Conservation (phyloP, 2,797 vertebrate genomes). For the Anisognathus igniventris region DNA sequence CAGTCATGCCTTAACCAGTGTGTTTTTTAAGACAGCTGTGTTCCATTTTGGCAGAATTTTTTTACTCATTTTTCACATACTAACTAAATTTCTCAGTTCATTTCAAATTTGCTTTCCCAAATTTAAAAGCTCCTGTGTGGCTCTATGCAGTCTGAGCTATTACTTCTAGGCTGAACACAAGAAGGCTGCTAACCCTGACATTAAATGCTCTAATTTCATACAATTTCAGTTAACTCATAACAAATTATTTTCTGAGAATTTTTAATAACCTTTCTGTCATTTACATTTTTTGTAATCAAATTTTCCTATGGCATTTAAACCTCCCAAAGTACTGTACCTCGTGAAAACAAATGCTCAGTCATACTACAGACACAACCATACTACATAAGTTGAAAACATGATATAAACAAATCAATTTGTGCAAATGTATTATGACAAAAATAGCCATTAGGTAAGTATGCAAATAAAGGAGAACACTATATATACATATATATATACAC, state of each 20-base stretch:
- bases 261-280: neutral
- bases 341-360: neutral
- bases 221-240: neutral
- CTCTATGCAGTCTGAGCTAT: neutral
- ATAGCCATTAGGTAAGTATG: neutral
- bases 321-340: neutral
- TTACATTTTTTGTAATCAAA: neutral
- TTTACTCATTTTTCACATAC: neutral
- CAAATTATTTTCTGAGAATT: neutral
- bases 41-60: neutral
- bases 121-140: neutral
- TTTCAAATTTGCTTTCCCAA: neutral
- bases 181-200: neutral
- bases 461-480: neutral
- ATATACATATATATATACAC: accelerated
- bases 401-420: neutral
- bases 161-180: neutral
- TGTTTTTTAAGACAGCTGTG: neutral
- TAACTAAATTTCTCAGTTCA: neutral
- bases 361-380: neutral
- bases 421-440: neutral
- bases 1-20: constrained; percentile 16
- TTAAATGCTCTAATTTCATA: neutral
- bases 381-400: neutral
- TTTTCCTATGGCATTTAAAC: neutral